phyloP scores from a whole-genome alignment of 2,797 vertebrate species.

The Geotrypetes seraphini region DNA sequence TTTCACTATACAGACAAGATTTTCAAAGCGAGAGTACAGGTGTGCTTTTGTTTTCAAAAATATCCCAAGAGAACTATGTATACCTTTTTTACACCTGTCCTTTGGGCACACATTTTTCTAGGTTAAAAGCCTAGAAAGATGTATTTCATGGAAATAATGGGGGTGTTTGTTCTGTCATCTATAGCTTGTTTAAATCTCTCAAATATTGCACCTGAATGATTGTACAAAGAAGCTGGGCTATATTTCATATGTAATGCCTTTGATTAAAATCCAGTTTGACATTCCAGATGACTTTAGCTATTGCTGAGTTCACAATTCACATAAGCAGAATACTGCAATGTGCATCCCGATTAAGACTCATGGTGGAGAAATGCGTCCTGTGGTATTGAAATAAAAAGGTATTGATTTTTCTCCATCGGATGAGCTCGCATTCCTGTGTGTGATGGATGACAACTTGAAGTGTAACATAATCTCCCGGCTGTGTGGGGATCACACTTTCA shows the following conservation, averaged over 20 bases:
- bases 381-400: slow-evolving; percentile 34
- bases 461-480: slow-evolving; percentile 25
- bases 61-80: too few species aligned
- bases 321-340: slow-evolving; percentile 21
- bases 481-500: slow-evolving; percentile 14
- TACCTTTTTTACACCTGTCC: too few species aligned
- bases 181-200: too few species aligned
- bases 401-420: slow-evolving; percentile 37
- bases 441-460: slow-evolving; percentile 40
- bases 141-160: too few species aligned
- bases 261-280: slow-evolving; percentile 21
- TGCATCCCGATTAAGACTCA: slow-evolving; percentile 39
- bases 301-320: slow-evolving; percentile 2
- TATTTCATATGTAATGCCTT: neutral
- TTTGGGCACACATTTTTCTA: too few species aligned
- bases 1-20: too few species aligned
- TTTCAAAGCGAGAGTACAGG: too few species aligned
- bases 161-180: too few species aligned
- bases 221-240: neutral
- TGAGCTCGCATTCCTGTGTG: slow-evolving; percentile 29
- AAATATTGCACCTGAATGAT: too few species aligned
- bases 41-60: too few species aligned
- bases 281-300: slow-evolving; percentile 16
- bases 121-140: too few species aligned
- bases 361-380: slow-evolving; percentile 26